A percentile compares a stretch with the other conserved stretches of the same genome.
Evolutionary conservation across 1,140 invertebrate genomes (phyloP).

Genomic region (Drosophila tristis): DNA sequence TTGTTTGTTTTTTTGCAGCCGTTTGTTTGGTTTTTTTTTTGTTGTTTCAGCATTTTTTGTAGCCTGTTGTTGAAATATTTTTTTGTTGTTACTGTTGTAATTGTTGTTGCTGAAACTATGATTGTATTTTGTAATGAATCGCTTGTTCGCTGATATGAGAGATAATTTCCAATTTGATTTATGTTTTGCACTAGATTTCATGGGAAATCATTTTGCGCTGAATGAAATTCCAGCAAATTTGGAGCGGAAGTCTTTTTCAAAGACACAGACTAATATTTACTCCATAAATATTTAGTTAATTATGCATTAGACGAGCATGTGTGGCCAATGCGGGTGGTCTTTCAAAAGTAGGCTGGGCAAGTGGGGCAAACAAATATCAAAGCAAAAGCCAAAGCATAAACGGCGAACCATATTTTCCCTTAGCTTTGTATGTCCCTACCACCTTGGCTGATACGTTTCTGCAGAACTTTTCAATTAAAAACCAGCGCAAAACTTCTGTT

Average conservation of each 20-base stretch:
- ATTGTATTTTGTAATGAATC: no score
- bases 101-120: no score
- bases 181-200: constrained; percentile 55
- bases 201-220: constrained; percentile 35
- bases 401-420: background rate
- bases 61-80: no score
- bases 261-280: constrained; percentile 11
- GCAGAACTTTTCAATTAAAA: background rate
- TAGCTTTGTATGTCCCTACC: background rate
- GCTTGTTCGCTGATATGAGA: background rate
- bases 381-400: no score
- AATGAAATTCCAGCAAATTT: constrained; percentile 23
- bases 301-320: constrained; percentile 35
- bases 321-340: constrained; percentile 29
- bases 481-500: no score
- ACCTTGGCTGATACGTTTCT: background rate
- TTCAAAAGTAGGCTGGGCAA: background rate
- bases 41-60: no score
- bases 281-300: constrained; percentile 37
- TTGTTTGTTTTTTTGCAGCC: no score
- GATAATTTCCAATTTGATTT: constrained; percentile 59
- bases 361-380: no score
- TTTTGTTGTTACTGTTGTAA: no score
- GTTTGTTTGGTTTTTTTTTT: no score
- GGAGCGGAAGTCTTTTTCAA: constrained; percentile 50